Conservation (phyloP, 2,888 invertebrate species). For the Diplolepis rosae region DNA sequence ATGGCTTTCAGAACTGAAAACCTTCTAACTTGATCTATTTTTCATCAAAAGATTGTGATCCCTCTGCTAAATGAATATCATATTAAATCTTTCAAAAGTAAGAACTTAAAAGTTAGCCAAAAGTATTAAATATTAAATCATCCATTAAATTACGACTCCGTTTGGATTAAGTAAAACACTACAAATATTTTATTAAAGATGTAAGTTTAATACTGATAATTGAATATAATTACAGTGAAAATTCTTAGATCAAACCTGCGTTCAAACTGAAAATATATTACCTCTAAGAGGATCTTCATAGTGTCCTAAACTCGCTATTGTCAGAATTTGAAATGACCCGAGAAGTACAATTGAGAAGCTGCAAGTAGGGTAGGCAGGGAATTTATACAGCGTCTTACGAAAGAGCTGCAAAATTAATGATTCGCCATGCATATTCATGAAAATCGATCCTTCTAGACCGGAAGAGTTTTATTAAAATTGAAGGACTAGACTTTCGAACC, state of each 20-base stretch:
- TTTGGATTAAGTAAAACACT: too few species aligned
- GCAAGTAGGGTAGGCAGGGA: slow-evolving; percentile 20
- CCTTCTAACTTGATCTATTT: too few species aligned
- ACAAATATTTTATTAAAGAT: too few species aligned
- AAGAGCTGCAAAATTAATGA: slow-evolving; percentile 29
- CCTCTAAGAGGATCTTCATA: slow-evolving; percentile 11
- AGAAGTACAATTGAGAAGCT: slow-evolving; percentile 29
- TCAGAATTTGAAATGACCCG: slow-evolving; percentile 22
- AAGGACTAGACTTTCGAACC: slow-evolving; percentile 28
- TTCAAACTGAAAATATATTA: slow-evolving; percentile 15
- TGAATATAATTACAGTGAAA: not conserved
- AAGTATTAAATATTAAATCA: too few species aligned
- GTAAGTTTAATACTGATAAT: not conserved
- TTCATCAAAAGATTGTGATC: too few species aligned
- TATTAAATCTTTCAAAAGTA: too few species aligned
- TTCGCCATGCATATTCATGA: slow-evolving; percentile 23
- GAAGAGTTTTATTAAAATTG: slow-evolving; percentile 31
- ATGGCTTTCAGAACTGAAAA: too few species aligned
- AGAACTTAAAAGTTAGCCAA: too few species aligned
- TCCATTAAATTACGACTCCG: too few species aligned
- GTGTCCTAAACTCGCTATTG: slow-evolving; percentile 24
- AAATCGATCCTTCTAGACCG: slow-evolving; percentile 20
- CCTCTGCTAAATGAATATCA: too few species aligned
- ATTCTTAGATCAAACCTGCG: not conserved
- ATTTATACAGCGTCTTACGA: slow-evolving; percentile 24